phyloP scores from a whole-genome alignment of 2,113 vertebrate species.

The Bujurquina vittata region DNA sequence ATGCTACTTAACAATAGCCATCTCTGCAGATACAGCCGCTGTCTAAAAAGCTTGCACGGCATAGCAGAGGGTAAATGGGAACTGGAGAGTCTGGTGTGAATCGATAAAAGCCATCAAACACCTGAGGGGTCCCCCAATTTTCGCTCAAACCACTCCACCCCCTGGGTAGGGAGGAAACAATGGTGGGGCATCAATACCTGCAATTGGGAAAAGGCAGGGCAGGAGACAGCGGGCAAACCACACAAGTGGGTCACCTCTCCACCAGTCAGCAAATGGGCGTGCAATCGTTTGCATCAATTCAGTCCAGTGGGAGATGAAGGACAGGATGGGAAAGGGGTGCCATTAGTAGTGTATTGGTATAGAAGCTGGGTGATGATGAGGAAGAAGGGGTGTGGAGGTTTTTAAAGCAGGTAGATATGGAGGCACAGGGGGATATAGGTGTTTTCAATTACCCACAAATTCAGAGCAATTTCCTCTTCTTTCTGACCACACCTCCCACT shows the following conservation, averaged over 20 bases:
- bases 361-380: slow-evolving; percentile 45
- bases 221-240: slow-evolving; percentile 51
- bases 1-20: slow-evolving; percentile 53
- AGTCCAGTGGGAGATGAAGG: slow-evolving; percentile 74
- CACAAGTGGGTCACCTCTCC: slow-evolving; percentile 70
- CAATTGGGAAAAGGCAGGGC: slow-evolving; percentile 73
- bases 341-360: slow-evolving; percentile 65
- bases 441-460: slow-evolving; percentile 82
- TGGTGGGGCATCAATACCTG: slow-evolving; percentile 80
- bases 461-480: slow-evolving; percentile 81
- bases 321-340: slow-evolving; percentile 58
- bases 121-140: slow-evolving; percentile 78
- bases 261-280: slow-evolving; percentile 73
- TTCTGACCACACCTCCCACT: slow-evolving; percentile 74
- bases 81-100: slow-evolving; percentile 63
- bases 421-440: slow-evolving; percentile 73
- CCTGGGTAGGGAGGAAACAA: slow-evolving; percentile 76
- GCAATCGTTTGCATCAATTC: slow-evolving; percentile 79
- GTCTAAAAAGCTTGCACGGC: slow-evolving; percentile 57
- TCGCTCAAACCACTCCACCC: slow-evolving; percentile 78
- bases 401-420: slow-evolving; percentile 59
- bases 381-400: slow-evolving; percentile 53
- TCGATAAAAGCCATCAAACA: slow-evolving; percentile 81
- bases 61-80: slow-evolving; percentile 60
- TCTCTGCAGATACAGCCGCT: slow-evolving; percentile 39